Evolutionary conservation across 2,888 invertebrate species (phyloP).

Genomic region (Drosophila kanekoi): DNA sequence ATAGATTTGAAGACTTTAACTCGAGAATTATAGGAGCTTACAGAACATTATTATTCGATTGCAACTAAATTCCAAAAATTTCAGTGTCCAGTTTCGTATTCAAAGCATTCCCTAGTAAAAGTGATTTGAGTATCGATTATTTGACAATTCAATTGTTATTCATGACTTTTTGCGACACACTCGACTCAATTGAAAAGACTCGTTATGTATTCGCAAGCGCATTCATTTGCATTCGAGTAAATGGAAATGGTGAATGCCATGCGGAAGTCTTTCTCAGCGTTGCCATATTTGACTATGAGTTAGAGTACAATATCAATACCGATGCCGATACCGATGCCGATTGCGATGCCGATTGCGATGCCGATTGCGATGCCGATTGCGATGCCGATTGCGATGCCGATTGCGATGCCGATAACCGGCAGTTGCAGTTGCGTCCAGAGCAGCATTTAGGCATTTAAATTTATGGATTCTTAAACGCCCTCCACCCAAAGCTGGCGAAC

Average conservation of each 20-base stretch:
- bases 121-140: background rate
- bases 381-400: slow-evolving; percentile 11
- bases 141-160: slow-evolving; percentile 10
- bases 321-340: slow-evolving; percentile 20
- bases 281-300: slow-evolving; percentile 14
- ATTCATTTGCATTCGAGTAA: slow-evolving; percentile 49
- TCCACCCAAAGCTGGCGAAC: background rate
- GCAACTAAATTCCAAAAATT: too few relatives aligned
- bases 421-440: slow-evolving; percentile 21
- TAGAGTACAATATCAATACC: background rate
- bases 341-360: slow-evolving; percentile 16
- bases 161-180: slow-evolving; percentile 18
- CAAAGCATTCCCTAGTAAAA: background rate
- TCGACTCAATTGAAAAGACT: slow-evolving; percentile 12
- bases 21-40: too few relatives aligned
- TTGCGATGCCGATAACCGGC: slow-evolving; percentile 13
- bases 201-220: slow-evolving; percentile 13
- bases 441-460: slow-evolving; percentile 49
- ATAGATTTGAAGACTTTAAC: too few relatives aligned
- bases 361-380: slow-evolving; percentile 18
- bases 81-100: too few relatives aligned
- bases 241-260: slow-evolving; percentile 38
- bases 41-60: too few relatives aligned
- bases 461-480: slow-evolving; percentile 67
- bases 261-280: slow-evolving; percentile 37